Evolutionary conservation across 2,888 invertebrate species (phyloP).

Genomic region (Cephalotes varians): DNA sequence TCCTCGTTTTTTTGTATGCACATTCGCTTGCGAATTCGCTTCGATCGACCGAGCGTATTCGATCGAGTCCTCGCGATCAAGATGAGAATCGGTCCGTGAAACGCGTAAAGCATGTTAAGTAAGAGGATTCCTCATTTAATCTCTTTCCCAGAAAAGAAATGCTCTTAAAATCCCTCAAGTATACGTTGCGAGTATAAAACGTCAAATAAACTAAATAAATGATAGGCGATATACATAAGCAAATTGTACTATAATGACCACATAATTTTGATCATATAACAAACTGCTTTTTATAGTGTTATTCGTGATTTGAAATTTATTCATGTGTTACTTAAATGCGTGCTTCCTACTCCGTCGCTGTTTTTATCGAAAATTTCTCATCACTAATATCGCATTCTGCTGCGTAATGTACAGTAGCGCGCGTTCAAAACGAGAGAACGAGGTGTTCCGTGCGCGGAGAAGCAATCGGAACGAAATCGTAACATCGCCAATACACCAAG

Average conservation of each 20-base stretch:
- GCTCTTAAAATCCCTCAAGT: neutral
- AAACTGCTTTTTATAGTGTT: slow-evolving; percentile 6
- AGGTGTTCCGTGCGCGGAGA: slow-evolving; percentile 35
- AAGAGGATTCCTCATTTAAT: slow-evolving; percentile 42
- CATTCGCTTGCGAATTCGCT: slow-evolving; percentile 64
- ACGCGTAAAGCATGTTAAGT: slow-evolving; percentile 52
- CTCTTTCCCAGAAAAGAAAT: neutral
- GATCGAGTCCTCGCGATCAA: slow-evolving; percentile 69
- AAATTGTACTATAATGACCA: neutral
- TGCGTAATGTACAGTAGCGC: slow-evolving; percentile 20
- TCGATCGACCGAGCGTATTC: slow-evolving; percentile 71
- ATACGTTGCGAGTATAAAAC: neutral
- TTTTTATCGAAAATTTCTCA: neutral
- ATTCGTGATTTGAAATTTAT: slow-evolving; percentile 11
- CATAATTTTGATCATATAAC: neutral
- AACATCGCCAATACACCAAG: slow-evolving; percentile 38
- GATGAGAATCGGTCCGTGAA: slow-evolving; percentile 62
- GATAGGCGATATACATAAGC: neutral
- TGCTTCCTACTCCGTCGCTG: neutral
- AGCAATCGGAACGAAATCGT: slow-evolving; percentile 61
- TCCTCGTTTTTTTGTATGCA: slow-evolving; percentile 61
- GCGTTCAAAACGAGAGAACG: slow-evolving; percentile 42
- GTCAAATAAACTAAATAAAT: neutral
- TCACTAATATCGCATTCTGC: slow-evolving; percentile 20
- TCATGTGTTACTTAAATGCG: slow-evolving; percentile 9